Conservation (phyloP, 1,140 invertebrate species). For the Aethina tumida region DNA sequence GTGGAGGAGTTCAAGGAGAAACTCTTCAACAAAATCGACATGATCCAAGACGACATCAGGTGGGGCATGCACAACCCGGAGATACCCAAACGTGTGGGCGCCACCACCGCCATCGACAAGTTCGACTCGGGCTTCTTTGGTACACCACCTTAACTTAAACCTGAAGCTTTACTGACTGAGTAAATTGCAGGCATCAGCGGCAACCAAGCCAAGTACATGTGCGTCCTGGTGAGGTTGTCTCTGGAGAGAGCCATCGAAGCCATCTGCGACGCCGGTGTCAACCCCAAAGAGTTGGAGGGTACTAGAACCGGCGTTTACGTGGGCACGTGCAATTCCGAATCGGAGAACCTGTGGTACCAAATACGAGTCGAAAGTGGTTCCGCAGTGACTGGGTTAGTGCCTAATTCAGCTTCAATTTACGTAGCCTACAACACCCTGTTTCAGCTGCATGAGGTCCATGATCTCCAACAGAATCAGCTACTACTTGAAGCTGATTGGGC, state of each 20-base stretch:
- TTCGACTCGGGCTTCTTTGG: constrained; percentile 77
- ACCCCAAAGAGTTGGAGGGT: constrained; percentile 49
- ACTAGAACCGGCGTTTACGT: constrained; percentile 74
- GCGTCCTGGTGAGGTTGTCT: constrained; percentile 77
- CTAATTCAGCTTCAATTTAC: no score
- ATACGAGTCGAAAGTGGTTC: no score
- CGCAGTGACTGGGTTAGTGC: no score
- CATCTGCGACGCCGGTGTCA: constrained; percentile 75
- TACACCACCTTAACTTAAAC: no score
- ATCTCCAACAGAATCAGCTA: constrained; percentile 83
- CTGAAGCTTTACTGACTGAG: no score
- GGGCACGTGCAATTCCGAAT: constrained; percentile 70
- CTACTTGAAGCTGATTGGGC: constrained; percentile 57
- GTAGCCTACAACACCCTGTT: no score
- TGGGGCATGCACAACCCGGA: constrained; percentile 59
- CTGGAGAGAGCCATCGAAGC: constrained; percentile 80
- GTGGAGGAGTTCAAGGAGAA: constrained; percentile 13
- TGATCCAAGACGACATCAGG: constrained; percentile 68
- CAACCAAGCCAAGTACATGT: constrained; percentile 81
- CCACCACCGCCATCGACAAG: constrained; percentile 64
- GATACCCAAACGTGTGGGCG: constrained; percentile 63
- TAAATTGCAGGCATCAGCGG: no score
- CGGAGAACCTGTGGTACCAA: constrained; percentile 55
- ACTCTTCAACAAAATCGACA: constrained; percentile 39
- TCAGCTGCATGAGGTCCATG: constrained; percentile 80